Base-by-base conservation (phyloP, 2,888 invertebrate species). In the Steinernema hermaphroditum region DNA sequence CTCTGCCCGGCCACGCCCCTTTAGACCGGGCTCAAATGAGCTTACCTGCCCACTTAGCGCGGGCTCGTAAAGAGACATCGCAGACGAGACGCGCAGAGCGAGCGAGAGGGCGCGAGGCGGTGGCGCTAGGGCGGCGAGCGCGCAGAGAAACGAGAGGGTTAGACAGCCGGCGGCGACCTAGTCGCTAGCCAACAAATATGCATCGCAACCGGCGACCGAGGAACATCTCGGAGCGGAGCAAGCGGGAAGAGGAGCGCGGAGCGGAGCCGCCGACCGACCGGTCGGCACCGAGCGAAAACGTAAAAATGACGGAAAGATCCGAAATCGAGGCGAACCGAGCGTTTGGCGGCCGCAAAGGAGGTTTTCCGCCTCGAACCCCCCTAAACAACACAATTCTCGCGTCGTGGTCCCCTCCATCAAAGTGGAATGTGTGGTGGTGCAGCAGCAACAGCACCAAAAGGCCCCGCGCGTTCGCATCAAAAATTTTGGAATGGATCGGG, bases 211-310 rank as follows among this genome's bases (percentile, higher is more conserved):
- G 27, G 54, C 46, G 46, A 4, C 16, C 9, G 19, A 46, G 46
- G n/a, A 16, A 46, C 46, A 46, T 50, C 50, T 50, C 22, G 50
- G 50, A 50, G 24, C 22, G 8, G 22, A 50, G 50, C 50, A 22
- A 12, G 22, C 24, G 50, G 1, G 22, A 22, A 50, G 50, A 16
- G 16, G 46, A 46, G 19, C n/a, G n/a, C 22, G 24, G 62, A 62
- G 62, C 62, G 32, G 27, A 62, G 54, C 62, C 32, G 19, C 62
- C 27, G 27, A 32, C 32, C 62, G 62, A 62, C 62, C 62, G 62
- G 62, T 62, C 62, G 62, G 34, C 62, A 62, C 62, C 62, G 29
- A 32, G 62, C 62, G 62, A 62, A 62, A 62, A 62, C 62, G 62
- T 62, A 62, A 32, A 62, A 62, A 62, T 62, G 62, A 24, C 12